Evolutionary conservation across 2,888 invertebrate species (phyloP).

Genomic region (Sinodicranocentrus sp.): DNA sequence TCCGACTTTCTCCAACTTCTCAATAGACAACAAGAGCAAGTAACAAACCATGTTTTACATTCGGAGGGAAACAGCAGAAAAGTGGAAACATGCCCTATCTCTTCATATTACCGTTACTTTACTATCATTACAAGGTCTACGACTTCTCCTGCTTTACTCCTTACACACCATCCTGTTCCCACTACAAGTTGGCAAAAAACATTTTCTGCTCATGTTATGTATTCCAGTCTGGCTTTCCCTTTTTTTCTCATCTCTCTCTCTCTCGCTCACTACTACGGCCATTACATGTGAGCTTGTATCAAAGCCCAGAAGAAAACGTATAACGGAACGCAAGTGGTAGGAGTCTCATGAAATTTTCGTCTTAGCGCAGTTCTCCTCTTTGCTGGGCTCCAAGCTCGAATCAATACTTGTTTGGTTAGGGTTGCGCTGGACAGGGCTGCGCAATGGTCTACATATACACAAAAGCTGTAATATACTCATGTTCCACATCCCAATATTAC

Average conservation of each 20-base stretch:
- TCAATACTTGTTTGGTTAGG: constrained; percentile 74
- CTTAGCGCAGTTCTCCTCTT: constrained; percentile 34
- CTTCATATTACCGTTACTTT: constrained; percentile 36
- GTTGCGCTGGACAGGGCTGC: constrained; percentile 71
- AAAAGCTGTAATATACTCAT: too few species aligned
- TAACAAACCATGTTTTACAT: constrained; percentile 32
- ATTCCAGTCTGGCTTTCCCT: constrained; percentile 30
- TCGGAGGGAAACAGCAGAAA: constrained; percentile 23
- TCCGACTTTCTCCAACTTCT: constrained; percentile 14
- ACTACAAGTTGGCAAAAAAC: constrained; percentile 55
- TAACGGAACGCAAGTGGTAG: neutral
- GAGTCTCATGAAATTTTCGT: neutral
- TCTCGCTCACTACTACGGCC: constrained; percentile 1
- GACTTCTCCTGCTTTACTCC: constrained; percentile 40
- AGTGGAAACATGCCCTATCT: constrained; percentile 34
- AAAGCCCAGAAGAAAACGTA: constrained; percentile 5
- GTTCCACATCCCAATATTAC: too few species aligned
- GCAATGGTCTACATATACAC: constrained; percentile 66
- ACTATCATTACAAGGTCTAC: constrained; percentile 59
- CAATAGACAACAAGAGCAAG: neutral
- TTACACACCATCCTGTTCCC: constrained; percentile 11
- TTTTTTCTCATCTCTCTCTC: constrained; percentile 2
- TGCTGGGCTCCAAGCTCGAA: constrained; percentile 62
- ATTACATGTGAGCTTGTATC: neutral
- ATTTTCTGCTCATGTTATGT: constrained; percentile 11